Evolutionary conservation across 2,797 vertebrate species (phyloP).

Genomic region (Podarcis siculus): DNA sequence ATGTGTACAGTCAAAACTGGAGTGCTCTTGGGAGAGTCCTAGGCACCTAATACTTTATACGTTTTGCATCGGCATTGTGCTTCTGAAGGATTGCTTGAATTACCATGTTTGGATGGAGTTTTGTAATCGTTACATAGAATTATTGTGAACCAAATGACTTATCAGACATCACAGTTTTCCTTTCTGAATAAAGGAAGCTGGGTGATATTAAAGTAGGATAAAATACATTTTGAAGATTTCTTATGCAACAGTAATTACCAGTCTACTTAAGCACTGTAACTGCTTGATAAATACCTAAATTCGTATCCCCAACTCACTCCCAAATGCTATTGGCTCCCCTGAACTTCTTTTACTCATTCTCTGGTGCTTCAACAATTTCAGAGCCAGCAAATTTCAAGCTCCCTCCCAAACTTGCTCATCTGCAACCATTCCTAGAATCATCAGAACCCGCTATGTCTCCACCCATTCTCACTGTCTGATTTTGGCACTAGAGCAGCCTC

Average conservation of each 20-base stretch:
- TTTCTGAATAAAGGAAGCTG: conserved; percentile 47
- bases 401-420: neutral
- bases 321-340: neutral
- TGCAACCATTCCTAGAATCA: neutral
- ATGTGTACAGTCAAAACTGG: conserved; percentile 14
- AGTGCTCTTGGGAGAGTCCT: conserved; percentile 28
- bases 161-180: conserved; percentile 32
- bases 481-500: neutral
- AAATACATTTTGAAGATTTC: neutral
- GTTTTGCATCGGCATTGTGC: conserved; percentile 28
- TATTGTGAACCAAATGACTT: conserved; percentile 21
- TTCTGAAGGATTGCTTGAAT: conserved; percentile 33
- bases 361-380: neutral
- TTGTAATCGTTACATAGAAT: conserved; percentile 46
- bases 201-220: conserved; percentile 28
- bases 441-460: neutral
- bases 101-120: conserved; percentile 29
- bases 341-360: neutral
- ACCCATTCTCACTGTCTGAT: neutral
- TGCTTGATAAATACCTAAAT: neutral
- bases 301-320: neutral
- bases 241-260: neutral
- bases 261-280: neutral
- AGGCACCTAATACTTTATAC: conserved; percentile 21
- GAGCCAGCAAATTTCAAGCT: neutral